Conservation (phyloP, 2,797 vertebrate species). For the Remorina albescens region DNA sequence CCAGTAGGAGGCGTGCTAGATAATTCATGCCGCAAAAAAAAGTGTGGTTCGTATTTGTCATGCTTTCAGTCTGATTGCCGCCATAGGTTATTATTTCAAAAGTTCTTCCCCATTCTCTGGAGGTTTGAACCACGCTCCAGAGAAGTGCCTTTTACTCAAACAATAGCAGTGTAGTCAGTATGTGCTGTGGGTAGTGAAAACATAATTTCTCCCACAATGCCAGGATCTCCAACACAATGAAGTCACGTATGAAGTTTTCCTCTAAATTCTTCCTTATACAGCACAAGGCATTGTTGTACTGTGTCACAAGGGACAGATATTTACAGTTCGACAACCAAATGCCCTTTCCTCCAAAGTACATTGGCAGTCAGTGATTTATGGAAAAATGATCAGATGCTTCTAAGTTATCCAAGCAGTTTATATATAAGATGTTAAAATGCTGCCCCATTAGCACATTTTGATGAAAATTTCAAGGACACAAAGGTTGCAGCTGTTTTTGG, state of each 20-base stretch:
- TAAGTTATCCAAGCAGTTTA: not conserved
- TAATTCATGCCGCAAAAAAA: slow-evolving; percentile 24
- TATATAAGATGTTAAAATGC: not conserved
- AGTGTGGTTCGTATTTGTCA: slow-evolving; percentile 51
- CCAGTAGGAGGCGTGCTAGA: slow-evolving; percentile 35
- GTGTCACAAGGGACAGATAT: slow-evolving; percentile 73
- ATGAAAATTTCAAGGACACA: not conserved
- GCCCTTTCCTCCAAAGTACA: slow-evolving; percentile 67
- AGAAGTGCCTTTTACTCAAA: slow-evolving; percentile 59
- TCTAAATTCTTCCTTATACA: slow-evolving; percentile 71
- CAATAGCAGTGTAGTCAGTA: slow-evolving; percentile 66
- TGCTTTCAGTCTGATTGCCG: slow-evolving; percentile 44
- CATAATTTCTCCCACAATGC: slow-evolving; percentile 75
- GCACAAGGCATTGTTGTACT: slow-evolving; percentile 71
- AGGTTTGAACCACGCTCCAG: slow-evolving; percentile 52
- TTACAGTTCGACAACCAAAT: slow-evolving; percentile 64
- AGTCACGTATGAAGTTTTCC: slow-evolving; percentile 76
- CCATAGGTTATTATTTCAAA: slow-evolving; percentile 66
- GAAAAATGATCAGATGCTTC: slow-evolving; percentile 12
- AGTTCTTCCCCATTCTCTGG: slow-evolving; percentile 49
- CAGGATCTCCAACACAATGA: slow-evolving; percentile 83
- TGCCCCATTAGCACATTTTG: not conserved
- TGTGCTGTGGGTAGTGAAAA: slow-evolving; percentile 73
- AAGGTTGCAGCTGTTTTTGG: not conserved
- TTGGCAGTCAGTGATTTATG: slow-evolving; percentile 36